A percentile compares a stretch with the other conserved stretches of the same genome.
Evolutionary conservation across 92 coral and sea anemone species (phyloP).

Genomic region (Diadumene lineata): DNA sequence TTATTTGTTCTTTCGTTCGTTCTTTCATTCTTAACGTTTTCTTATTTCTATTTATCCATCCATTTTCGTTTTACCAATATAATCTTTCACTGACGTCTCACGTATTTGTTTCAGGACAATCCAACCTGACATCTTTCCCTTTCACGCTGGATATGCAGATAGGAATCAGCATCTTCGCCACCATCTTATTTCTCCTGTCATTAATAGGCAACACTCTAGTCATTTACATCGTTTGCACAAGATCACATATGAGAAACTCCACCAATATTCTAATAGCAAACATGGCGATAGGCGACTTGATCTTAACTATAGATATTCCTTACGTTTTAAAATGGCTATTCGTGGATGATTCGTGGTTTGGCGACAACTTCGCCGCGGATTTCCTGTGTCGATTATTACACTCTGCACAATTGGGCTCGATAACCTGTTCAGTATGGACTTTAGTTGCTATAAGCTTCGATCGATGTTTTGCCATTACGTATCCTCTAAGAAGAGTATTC

Average conservation of each 20-base stretch:
- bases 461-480: constrained; percentile 66
- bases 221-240: constrained; percentile 67
- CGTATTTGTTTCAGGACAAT: constrained; percentile 7
- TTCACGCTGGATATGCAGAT: constrained; percentile 30
- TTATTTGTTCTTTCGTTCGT: neutral
- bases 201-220: constrained; percentile 63
- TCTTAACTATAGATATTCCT: constrained; percentile 63
- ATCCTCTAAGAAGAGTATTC: constrained; percentile 58
- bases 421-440: constrained; percentile 65
- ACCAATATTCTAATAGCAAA: constrained; percentile 78
- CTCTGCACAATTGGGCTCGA: constrained; percentile 55
- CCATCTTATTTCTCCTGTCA: constrained; percentile 49
- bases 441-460: constrained; percentile 72
- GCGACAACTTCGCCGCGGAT: constrained; percentile 52
- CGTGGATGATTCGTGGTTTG: constrained; percentile 59
- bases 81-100: no score
- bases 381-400: constrained; percentile 62
- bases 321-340: constrained; percentile 64
- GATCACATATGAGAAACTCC: constrained; percentile 71
- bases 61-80: no score
- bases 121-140: constrained; percentile 31
- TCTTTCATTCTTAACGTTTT: neutral
- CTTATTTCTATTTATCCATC: neutral
- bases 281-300: constrained; percentile 75
- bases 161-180: constrained; percentile 44